Conservation (phyloP, 2,113 vertebrate genomes). For the Shinisaurus crocodilurus region DNA sequence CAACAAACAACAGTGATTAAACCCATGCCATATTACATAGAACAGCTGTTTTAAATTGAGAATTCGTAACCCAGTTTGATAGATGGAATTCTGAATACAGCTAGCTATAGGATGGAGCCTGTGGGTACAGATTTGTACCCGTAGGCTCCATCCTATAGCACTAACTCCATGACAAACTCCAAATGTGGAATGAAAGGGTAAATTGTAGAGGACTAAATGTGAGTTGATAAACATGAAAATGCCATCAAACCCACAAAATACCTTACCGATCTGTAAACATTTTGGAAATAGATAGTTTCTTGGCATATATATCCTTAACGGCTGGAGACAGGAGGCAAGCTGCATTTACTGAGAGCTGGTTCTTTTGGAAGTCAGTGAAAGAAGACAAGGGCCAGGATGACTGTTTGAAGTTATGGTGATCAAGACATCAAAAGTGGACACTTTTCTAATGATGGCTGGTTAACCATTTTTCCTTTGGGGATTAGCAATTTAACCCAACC, state of each 20-base stretch:
- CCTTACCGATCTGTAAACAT: background rate
- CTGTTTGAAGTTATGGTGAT: background rate
- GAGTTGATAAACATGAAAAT: constrained; percentile 16
- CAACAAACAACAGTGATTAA: too few species aligned
- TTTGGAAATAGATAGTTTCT: background rate
- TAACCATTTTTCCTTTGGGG: constrained; percentile 2
- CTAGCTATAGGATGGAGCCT: constrained; percentile 17
- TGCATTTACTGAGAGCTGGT: background rate
- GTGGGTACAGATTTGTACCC: constrained; percentile 41
- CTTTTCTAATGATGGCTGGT: constrained; percentile 15
- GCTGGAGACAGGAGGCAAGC: background rate
- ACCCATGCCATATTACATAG: too few species aligned
- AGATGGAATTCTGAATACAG: constrained; percentile 61
- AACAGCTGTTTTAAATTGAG: background rate
- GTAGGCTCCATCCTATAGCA: constrained; percentile 18
- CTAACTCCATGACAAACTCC: constrained; percentile 41
- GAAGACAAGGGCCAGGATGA: background rate
- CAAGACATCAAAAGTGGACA: constrained; percentile 17
- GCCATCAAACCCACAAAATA: background rate
- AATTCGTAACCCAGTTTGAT: background rate
- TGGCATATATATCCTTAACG: constrained; percentile 6
- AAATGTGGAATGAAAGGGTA: constrained; percentile 39
- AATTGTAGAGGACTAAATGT: constrained; percentile 21
- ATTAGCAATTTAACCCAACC: background rate
- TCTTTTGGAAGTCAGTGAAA: background rate